Evolutionary conservation across 2,888 invertebrate species (phyloP).

Genomic region (Idaea biselata): DNA sequence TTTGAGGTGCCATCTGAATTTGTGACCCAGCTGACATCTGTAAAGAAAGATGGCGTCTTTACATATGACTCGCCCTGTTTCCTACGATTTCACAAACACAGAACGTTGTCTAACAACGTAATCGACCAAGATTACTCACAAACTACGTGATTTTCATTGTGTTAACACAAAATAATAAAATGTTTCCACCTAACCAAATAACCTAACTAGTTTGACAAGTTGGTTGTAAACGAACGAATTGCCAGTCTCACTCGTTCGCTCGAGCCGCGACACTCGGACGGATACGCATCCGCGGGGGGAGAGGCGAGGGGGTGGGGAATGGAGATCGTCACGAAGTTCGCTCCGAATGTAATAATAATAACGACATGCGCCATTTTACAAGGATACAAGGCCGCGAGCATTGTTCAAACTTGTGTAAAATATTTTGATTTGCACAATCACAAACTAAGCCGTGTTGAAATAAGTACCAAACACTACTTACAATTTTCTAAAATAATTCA

Average conservation of each 20-base stretch:
- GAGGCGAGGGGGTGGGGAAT: slow-evolving; percentile 57
- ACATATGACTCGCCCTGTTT: slow-evolving; percentile 76
- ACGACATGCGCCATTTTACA: slow-evolving; percentile 76
- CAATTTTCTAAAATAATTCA: slow-evolving; percentile 29
- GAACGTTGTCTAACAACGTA: slow-evolving; percentile 37
- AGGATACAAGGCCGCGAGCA: slow-evolving; percentile 76
- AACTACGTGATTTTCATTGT: slow-evolving; percentile 47
- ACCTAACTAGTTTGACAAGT: slow-evolving; percentile 80
- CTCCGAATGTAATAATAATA: slow-evolving; percentile 78
- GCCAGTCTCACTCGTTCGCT: slow-evolving; percentile 45
- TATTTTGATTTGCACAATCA: slow-evolving; percentile 21
- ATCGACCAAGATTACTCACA: slow-evolving; percentile 49
- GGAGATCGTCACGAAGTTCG: slow-evolving; percentile 79
- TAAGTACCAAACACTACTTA: slow-evolving; percentile 13
- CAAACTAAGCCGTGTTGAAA: background rate
- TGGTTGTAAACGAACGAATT: slow-evolving; percentile 74
- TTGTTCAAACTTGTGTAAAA: slow-evolving; percentile 59
- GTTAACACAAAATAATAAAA: slow-evolving; percentile 47
- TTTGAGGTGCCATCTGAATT: slow-evolving; percentile 98
- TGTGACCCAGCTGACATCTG: slow-evolving; percentile 98
- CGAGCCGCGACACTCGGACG: slow-evolving; percentile 74
- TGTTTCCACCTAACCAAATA: slow-evolving; percentile 62
- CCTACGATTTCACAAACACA: slow-evolving; percentile 44
- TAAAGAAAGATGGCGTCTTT: slow-evolving; percentile 82
- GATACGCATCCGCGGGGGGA: slow-evolving; percentile 78